Evolutionary conservation across 2,888 invertebrate genomes (phyloP), one percentile per base, ranked within the genome.

Genomic region (Pristionchus fissidentatus): DNA sequence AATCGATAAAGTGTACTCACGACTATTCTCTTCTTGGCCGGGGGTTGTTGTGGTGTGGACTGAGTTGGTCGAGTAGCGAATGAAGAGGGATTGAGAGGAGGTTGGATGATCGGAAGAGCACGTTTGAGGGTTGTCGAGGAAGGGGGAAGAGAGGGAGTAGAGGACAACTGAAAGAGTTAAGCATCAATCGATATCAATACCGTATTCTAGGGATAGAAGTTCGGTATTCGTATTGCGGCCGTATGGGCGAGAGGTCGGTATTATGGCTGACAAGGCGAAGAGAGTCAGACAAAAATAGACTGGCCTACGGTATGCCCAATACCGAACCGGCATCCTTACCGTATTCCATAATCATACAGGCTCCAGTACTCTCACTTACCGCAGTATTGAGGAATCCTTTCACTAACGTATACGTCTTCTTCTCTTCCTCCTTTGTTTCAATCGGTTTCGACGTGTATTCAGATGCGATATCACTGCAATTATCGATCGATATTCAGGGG

Each of bases 311-410:
- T n/a, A n/a, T n/a, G n/a, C n/a, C n/a, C n/a, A n/a, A n/a, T n/a
- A n/a, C n/a, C n/a, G n/a, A n/a, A n/a, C n/a, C n/a, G n/a, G n/a
- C n/a, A n/a, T n/a, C 19, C 49, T 10, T 15, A 49, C 49, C 10
- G n/a, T n/a, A n/a, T n/a, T n/a, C n/a, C n/a, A n/a, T n/a, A n/a
- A n/a, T n/a, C n/a, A n/a, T 19, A 49, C 19, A 10, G 49, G 10
- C 49, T 15, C 19, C 49, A 49, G 49, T 19, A 49, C 49, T 19
- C 49, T 29, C 29, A 8, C 73, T 73, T 13, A 43, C 46, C 22
- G 38, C 73, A 35, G 29, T 46, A 29, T 46, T 46, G 43, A 73
- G 73, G 46, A 73, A 73, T 73, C 78, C 78, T 38, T 78, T 78
- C 35, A 52, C 10, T 38, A 52, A 22, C 10, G 32, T 35, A n/a